These are phyloP conservation scores for Drosophila serrata DNA, from an alignment of 1,140 invertebrate species.

Conservation along the genomic window DNA sequence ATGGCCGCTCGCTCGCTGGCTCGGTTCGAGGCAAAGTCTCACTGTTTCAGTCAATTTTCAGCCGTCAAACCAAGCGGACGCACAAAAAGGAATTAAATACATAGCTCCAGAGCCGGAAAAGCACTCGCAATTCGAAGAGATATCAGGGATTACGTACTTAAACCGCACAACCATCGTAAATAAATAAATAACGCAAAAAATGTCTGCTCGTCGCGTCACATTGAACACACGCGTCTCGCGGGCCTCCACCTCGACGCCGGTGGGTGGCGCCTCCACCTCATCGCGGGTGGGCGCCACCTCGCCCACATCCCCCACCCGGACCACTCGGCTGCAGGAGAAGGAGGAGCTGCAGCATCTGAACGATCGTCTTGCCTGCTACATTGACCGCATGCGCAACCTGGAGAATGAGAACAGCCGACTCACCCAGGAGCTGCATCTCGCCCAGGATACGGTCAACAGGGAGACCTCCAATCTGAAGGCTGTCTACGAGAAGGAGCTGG, in stretches of 20 bases:
- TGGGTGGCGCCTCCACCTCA: constrained; percentile 63
- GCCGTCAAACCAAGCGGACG: constrained; percentile 71
- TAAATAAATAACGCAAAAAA: constrained; percentile 39
- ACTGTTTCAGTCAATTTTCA: constrained; percentile 73
- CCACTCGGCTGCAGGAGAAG: constrained; percentile 97
- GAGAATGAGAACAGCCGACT: constrained; percentile 96
- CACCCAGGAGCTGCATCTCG: constrained; percentile 91
- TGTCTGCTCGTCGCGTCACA: constrained; percentile 79
- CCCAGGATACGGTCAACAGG: constrained; percentile 92
- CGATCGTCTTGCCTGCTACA: constrained; percentile 97
- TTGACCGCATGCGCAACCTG: constrained; percentile 96
- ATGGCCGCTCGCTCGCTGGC: constrained; percentile 57
- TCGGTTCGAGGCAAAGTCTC: constrained; percentile 58
- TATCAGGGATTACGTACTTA: constrained; percentile 60
- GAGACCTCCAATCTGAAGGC: constrained; percentile 95
- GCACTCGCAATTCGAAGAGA: constrained; percentile 6
- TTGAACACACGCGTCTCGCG: constrained; percentile 77
- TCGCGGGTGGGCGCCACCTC: constrained; percentile 68
- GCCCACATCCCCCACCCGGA: constrained; percentile 92
- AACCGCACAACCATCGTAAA: constrained; percentile 16
- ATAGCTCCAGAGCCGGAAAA: constrained; percentile 11
- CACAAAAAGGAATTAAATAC: constrained; percentile 14
- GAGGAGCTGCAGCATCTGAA: constrained; percentile 97
- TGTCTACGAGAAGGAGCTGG: constrained; percentile 96
- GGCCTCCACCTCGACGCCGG: constrained; percentile 78